These are phyloP conservation scores for Nymphalis urticae DNA, from an alignment of 2,888 invertebrate species.

Conservation along the genomic window DNA sequence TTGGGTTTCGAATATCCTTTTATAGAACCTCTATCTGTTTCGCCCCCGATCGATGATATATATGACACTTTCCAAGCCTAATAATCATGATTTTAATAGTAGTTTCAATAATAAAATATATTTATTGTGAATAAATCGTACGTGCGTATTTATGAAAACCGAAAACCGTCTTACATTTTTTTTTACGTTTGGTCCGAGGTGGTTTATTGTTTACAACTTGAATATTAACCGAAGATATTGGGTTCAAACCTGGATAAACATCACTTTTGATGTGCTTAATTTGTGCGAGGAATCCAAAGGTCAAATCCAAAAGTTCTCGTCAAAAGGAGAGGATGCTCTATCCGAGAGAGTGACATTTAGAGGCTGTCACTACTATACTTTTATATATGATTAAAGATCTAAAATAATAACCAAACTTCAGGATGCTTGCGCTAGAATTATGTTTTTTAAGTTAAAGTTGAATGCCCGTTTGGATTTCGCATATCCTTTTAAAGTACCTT, in stretches of 20 bases:
- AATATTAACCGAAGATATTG: too few species aligned
- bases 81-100: conserved; percentile 7
- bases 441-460: conserved; percentile 56
- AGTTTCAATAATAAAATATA: not conserved
- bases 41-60: conserved; percentile 32
- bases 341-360: too few species aligned
- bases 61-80: not conserved
- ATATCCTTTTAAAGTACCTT: conserved; percentile 46
- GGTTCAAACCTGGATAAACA: too few species aligned
- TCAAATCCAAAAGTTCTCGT: too few species aligned
- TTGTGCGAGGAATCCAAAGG: too few species aligned
- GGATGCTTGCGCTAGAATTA: conserved; percentile 38
- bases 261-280: too few species aligned
- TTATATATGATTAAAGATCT: too few species aligned
- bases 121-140: not conserved
- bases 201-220: too few species aligned
- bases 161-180: not conserved
- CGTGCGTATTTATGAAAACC: not conserved
- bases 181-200: too few species aligned
- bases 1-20: conserved; percentile 44
- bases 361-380: too few species aligned
- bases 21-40: conserved; percentile 47
- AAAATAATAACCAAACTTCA: too few species aligned
- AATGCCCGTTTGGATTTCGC: conserved; percentile 51
- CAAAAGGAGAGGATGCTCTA: too few species aligned